phyloP scores from a whole-genome alignment of 2,888 invertebrate genomes.

The Lithophane semibrunnea region DNA sequence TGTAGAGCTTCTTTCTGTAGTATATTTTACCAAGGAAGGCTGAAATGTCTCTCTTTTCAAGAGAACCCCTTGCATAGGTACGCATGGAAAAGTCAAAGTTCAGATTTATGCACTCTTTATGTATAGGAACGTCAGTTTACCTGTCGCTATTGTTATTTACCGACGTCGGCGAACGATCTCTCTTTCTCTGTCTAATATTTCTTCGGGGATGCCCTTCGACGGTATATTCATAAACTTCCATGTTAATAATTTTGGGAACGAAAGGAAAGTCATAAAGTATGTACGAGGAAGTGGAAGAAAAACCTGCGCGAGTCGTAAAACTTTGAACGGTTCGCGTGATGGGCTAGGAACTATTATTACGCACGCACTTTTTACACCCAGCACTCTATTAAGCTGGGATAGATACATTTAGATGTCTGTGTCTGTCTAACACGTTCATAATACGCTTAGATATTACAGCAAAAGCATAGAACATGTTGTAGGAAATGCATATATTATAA shows the following conservation, averaged over 20 bases:
- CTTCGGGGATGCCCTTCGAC: conserved; percentile 44
- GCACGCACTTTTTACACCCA: conserved; percentile 61
- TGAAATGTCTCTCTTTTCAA: not conserved
- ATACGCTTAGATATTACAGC: conserved; percentile 26
- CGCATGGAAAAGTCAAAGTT: not conserved
- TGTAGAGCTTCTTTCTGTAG: not conserved
- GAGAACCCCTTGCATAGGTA: not conserved
- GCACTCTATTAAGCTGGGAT: conserved; percentile 54
- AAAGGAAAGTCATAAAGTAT: conserved; percentile 61
- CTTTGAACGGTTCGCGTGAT: conserved; percentile 63
- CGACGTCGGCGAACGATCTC: conserved; percentile 24
- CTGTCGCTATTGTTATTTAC: conserved; percentile 40
- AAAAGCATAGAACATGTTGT: conserved; percentile 37
- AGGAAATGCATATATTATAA: conserved; percentile 33
- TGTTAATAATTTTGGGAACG: conserved; percentile 61
- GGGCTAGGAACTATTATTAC: conserved; percentile 61
- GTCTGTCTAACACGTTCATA: conserved; percentile 39
- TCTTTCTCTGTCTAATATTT: conserved; percentile 43
- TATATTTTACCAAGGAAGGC: not conserved
- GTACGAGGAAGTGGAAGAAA: conserved; percentile 61
- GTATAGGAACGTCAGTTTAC: not conserved
- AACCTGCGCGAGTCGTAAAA: conserved; percentile 62
- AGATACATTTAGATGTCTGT: conserved; percentile 55
- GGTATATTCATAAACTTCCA: conserved; percentile 56
- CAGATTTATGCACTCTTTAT: conserved; percentile 7